Conservation (phyloP, 2,888 invertebrate species). For the Phragmatobia fuliginosa region DNA sequence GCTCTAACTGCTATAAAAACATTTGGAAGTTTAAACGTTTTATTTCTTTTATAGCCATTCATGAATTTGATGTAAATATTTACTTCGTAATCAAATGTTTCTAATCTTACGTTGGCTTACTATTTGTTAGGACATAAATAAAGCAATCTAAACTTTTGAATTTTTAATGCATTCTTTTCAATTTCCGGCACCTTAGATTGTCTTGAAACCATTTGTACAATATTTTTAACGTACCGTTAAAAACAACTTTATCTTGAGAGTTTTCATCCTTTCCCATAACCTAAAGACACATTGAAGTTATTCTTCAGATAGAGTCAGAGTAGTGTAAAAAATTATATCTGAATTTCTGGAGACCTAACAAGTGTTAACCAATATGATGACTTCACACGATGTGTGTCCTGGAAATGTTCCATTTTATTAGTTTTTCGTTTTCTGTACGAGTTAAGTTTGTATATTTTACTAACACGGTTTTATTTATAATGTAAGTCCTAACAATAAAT, state of each 20-base stretch:
- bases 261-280: too few species aligned
- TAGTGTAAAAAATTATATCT: too few species aligned
- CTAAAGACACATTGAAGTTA: too few species aligned
- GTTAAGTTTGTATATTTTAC: background rate
- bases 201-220: background rate
- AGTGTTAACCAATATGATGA: too few species aligned
- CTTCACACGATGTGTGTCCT: too few species aligned
- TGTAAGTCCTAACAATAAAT: background rate
- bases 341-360: too few species aligned
- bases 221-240: too few species aligned
- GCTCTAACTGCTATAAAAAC: conserved; percentile 27
- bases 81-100: conserved; percentile 32
- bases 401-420: too few species aligned
- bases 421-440: too few species aligned
- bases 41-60: conserved; percentile 26
- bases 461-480: background rate
- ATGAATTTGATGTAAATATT: conserved; percentile 28
- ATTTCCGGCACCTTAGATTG: background rate
- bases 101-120: conserved; percentile 33
- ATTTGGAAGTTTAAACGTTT: conserved; percentile 26
- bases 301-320: too few species aligned
- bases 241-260: too few species aligned
- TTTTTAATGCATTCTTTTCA: background rate
- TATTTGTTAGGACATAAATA: conserved; percentile 32
- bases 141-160: background rate